These are phyloP conservation scores for Sesia apiformis DNA, from an alignment of 2,888 invertebrate genomes.

Conservation along the genomic window DNA sequence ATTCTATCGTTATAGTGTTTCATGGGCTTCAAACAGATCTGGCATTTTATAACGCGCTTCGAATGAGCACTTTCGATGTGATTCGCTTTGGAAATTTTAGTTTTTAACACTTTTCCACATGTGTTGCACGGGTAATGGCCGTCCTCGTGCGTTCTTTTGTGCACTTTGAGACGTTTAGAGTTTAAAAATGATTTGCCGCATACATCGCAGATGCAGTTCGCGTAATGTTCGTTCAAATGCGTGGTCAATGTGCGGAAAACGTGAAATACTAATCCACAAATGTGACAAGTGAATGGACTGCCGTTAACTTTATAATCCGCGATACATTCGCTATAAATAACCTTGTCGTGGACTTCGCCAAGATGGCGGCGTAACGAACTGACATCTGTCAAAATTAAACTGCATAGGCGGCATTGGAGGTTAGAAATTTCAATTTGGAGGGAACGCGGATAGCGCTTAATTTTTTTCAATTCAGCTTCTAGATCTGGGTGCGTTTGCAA, in stretches of 20 bases:
- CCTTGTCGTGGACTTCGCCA: slow-evolving; percentile 33
- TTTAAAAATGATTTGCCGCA: slow-evolving; percentile 69
- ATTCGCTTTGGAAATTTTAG: slow-evolving; percentile 45
- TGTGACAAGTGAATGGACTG: slow-evolving; percentile 47
- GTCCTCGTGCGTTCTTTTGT: slow-evolving; percentile 61
- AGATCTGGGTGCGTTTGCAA: slow-evolving; percentile 28
- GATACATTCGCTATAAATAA: slow-evolving; percentile 53
- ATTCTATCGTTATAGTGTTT: slow-evolving; percentile 59
- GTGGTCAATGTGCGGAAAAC: slow-evolving; percentile 53
- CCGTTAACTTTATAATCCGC: slow-evolving; percentile 53
- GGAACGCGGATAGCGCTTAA: slow-evolving; percentile 53
- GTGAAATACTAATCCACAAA: slow-evolving; percentile 46
- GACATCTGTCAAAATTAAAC: slow-evolving; percentile 38
- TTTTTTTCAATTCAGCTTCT: slow-evolving; percentile 38
- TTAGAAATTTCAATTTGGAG: slow-evolving; percentile 57
- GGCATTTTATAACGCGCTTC: slow-evolving; percentile 48
- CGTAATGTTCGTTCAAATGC: slow-evolving; percentile 66
- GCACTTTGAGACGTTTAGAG: slow-evolving; percentile 60
- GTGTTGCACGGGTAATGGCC: slow-evolving; percentile 44
- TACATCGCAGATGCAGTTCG: slow-evolving; percentile 63
- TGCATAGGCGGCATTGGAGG: slow-evolving; percentile 44
- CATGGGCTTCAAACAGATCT: slow-evolving; percentile 54
- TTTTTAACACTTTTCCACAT: slow-evolving; percentile 51
- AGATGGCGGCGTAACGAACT: slow-evolving; percentile 41
- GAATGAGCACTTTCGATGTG: slow-evolving; percentile 54